Evolutionary conservation across 2,113 vertebrate genomes (phyloP), one percentile per base, ranked within the genome.

Genomic region (Oostethus manadensis): DNA sequence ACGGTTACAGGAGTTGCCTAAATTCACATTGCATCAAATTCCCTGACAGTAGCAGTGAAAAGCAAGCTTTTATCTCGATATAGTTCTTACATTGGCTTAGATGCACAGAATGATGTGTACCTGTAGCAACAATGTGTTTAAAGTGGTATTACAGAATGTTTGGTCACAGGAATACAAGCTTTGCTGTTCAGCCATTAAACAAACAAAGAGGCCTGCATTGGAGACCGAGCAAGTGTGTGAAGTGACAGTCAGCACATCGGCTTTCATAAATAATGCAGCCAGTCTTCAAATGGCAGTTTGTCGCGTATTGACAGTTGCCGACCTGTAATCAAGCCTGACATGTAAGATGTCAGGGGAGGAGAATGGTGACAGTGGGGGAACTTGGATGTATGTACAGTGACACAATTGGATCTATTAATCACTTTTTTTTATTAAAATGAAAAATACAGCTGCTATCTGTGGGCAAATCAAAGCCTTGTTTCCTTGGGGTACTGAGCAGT

Each of bases 241-340:
- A 89, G 89, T 87, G 81, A 87, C 87, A 86, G 85, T 90, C 88
- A 89, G 88, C 88, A 88, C 89, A 89, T 90, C 87, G 89, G 89
- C 70, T 84, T 81, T 84, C 83, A 89, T 91, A 76, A 89, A 91
- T 91, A 86, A 91, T 90, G 85, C 83, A 89, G 49, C 4, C 20
- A 7, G 49, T 70, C 81, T 89, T 88, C 88, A 91, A 90, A 90
- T 77, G 83, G 86, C 87, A 87, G 87, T 89, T 91, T 90, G 88
- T 89, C 74, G 51, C 79, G 66, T 84, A 89, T 88, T 78, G 86
- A 89, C 79, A 70, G 71, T 78, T 81, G 71, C 80, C 64, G 58
- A 71, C 29, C 79, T 86, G 88, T 89, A 89, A 91, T 88, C 77
- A 84, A 91, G 80, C 79, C 83, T 49, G 88, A 88, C 86, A 90